phyloP scores from a whole-genome alignment of 2,797 vertebrate genomes.

The Bryconaethiops microstoma region DNA sequence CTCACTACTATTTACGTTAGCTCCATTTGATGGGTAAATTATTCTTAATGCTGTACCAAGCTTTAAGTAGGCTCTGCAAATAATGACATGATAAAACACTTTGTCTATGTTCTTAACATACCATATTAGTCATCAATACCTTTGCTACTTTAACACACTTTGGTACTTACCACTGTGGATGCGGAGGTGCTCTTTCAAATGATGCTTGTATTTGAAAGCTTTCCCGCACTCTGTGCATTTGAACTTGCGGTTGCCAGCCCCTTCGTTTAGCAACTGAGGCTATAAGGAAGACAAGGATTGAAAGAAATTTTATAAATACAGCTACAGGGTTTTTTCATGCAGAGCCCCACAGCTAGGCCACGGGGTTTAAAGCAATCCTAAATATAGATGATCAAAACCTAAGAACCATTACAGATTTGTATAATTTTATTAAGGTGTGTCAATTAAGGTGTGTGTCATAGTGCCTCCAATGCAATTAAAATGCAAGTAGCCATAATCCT shows the following conservation, averaged over 20 bases:
- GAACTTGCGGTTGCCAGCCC: conserved; percentile 96
- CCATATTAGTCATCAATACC: conserved; percentile 2
- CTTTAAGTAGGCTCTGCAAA: neutral
- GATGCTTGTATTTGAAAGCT: conserved; percentile 99
- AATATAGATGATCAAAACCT: conserved; percentile 25
- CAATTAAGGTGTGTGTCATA: conserved; percentile 16
- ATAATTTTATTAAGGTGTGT: conserved; percentile 27
- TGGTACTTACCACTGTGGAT: conserved; percentile 95
- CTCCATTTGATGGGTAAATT: neutral
- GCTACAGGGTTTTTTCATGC: neutral
- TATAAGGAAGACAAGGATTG: conserved; percentile 64
- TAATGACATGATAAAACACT: too few relatives aligned
- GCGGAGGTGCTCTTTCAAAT: conserved; percentile 98
- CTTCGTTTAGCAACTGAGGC: conserved; percentile 90
- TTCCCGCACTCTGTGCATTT: conserved; percentile 98
- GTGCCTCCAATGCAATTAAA: conserved; percentile 4
- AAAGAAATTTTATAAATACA: conserved; percentile 6
- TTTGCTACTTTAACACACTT: conserved; percentile 59
- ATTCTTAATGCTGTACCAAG: neutral
- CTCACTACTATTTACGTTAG: too few relatives aligned
- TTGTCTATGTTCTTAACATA: too few relatives aligned
- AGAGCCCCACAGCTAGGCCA: neutral
- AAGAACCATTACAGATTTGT: conserved; percentile 18
- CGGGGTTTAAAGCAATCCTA: conserved; percentile 8
- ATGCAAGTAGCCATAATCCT: neutral